phyloP scores from a whole-genome alignment of 2,888 invertebrate species.

The Apotomis turbidana region DNA sequence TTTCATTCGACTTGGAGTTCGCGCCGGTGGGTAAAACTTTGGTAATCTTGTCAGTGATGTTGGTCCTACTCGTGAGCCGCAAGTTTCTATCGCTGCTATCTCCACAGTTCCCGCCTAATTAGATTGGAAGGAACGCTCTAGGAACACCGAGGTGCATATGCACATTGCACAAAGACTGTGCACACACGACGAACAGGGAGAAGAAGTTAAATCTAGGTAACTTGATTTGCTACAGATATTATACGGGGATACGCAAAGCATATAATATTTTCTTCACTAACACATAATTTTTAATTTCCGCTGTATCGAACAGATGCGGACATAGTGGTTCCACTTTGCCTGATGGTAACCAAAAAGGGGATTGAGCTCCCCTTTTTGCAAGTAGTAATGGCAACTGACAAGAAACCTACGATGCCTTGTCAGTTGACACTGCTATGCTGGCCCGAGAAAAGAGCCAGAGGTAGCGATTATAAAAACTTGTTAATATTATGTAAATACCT shows the following conservation, averaged over 20 bases:
- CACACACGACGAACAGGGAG: conserved; percentile 39
- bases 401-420: no score
- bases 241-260: neutral
- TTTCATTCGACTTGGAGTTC: conserved; percentile 41
- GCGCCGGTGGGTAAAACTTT: conserved; percentile 60
- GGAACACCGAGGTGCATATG: conserved; percentile 50
- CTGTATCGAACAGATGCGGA: neutral
- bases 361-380: no score
- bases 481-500: no score
- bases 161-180: conserved; percentile 48
- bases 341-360: no score
- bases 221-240: conserved; percentile 7
- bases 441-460: no score
- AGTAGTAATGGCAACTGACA: no score
- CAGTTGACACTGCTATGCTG: no score
- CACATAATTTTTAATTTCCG: no score
- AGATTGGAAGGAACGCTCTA: conserved; percentile 63
- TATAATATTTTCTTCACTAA: neutral
- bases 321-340: no score
- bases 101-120: conserved; percentile 68
- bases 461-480: no score
- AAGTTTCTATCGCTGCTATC: conserved; percentile 69
- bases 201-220: conserved; percentile 28
- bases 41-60: conserved; percentile 65
- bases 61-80: conserved; percentile 60